Evolutionary conservation across 2,888 invertebrate genomes (phyloP), one percentile per base, ranked within the genome.

Genomic region (Alcis repandata): DNA sequence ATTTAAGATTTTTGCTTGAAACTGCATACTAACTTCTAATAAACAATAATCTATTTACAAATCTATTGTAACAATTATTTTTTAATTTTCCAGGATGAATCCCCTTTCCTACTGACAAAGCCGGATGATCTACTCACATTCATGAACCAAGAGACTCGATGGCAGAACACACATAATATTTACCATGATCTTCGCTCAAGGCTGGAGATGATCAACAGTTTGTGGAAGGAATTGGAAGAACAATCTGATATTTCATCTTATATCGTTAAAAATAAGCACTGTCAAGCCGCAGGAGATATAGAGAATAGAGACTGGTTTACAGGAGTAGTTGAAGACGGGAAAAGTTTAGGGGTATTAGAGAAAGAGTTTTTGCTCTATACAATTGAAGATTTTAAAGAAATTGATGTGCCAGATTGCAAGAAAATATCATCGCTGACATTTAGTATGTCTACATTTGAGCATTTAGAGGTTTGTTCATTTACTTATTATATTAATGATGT

Each of bases 91-190:
- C 87, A 97, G 97, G 85, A 94, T 76, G 95, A 96, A 78, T 96
- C 97, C 3, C 95, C 96, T 4, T 97, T 96, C 87, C 94, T 95
- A 84, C 90, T 97, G 88, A 94, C 95, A 40, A 93, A 95, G 32
- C 96, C 97, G 0, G 95, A 96, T 79, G 97, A 97, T 84, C 90
- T 97, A 48, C 89, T 97, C 59, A 95, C 96, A 2, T 95, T 97
- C 76, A 86, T 97, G 78, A 96, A 96, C 68, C 97, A 97, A 89
- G 97, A 97, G 79, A 95, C 95, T 43, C 90, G 96, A 22, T 94
- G 94, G 82, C 92, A 94, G 54, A 94, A 94, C 67, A 94, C 96
- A 51, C 93, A 94, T 65, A 91, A 91, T 48, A 83, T 96, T 45
- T 95, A 96, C 79, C 90, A 95, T 75, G 95, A 96, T 75, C 93